Evolutionary conservation across 2,797 vertebrate genomes (phyloP), one percentile per base, ranked within the genome.

Genomic region (Nyctibius grandis): DNA sequence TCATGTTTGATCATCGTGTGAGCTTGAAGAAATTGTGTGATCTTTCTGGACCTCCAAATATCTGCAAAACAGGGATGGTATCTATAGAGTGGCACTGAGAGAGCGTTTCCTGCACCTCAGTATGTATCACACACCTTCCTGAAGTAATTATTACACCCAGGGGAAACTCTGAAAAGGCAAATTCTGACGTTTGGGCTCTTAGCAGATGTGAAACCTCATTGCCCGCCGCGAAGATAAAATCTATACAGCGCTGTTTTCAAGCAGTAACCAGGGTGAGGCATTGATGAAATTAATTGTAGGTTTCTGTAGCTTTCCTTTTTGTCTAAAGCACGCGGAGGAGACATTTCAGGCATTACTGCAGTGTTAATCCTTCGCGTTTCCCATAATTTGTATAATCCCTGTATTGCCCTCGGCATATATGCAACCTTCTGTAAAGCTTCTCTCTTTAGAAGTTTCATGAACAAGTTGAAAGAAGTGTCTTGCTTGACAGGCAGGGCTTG

Each of bases 341-440:
- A 31, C 25, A 22, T 45, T 63, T 92, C 56, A 88, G 57, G 61
- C 31, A 15, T 90, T 61, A 64, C 33, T 51, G 29, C 12, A 61
- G 20, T 12, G 23, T 70, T 89, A 83, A 74, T 92, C 44, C 53
- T 88, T 61, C 4, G 0, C n/a, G 64, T 56, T 95, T 83, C 79
- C 74, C 42, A 31, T 85, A 33, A 91, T 93, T 90, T 93, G 63
- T 91, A 28, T 94, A 92, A 89, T 82, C 68, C 54, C 87, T 85
- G 29, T 26, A 7, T 80, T 80, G 72, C 78, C 72, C 40, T 83
- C 38, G 64, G 89, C 76, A 34, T 38, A 40, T 67, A 47, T 33
- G 23, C 68, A 47, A 69, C 40, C 15, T 83, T 11, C 26, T 80
- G 6, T 40, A 45, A 91, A 85, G 68, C 53, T 90, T 38, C 53